phyloP scores from a whole-genome alignment of 2,113 vertebrate species.

The Anoura caudifer region DNA sequence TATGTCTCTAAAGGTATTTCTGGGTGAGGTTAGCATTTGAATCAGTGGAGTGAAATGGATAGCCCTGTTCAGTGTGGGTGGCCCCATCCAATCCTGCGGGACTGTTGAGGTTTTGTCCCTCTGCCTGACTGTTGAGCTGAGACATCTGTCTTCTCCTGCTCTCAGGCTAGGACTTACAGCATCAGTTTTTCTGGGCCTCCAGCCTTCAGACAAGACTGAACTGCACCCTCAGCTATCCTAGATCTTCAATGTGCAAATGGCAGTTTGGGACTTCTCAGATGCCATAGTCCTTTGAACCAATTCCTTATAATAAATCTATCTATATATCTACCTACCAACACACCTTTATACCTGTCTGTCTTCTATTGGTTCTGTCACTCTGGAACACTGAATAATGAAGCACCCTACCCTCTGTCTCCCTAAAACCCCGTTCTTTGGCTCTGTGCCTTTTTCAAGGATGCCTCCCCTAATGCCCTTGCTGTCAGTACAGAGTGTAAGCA shows the following conservation, averaged over 20 bases:
- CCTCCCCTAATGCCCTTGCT: not conserved
- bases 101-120: not conserved
- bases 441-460: not conserved
- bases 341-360: not conserved
- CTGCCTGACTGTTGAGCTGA: not conserved
- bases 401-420: rapidly evolving
- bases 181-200: not conserved
- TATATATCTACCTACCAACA: not conserved
- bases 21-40: not conserved
- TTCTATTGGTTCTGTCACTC: not conserved
- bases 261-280: not conserved
- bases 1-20: not conserved
- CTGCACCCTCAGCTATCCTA: rapidly evolving
- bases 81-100: not conserved
- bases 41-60: not conserved
- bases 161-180: rapidly evolving
- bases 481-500: not conserved
- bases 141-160: too few species aligned
- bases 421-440: not conserved
- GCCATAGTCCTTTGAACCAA: not conserved
- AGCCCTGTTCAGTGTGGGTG: not conserved
- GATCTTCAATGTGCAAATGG: not conserved
- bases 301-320: not conserved
- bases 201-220: not conserved
- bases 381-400: rapidly evolving